Percentiles rank a stretch among this genome's conserved stretches.
Conservation (phyloP, 2,797 vertebrate species). For the Pelobates cultripes region DNA sequence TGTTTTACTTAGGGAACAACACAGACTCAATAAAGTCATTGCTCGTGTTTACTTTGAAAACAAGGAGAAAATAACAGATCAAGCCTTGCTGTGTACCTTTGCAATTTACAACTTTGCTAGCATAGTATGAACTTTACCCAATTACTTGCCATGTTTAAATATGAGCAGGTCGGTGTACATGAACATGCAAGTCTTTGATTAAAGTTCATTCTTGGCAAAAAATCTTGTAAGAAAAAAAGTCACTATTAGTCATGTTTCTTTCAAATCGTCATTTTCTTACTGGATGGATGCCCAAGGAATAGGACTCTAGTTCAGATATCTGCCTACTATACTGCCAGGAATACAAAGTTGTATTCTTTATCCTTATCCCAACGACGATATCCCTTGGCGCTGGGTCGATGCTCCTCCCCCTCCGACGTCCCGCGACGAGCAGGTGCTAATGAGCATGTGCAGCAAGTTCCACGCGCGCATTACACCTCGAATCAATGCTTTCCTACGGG, state of each 20-base stretch:
- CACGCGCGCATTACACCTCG: too few species aligned
- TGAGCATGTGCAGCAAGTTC: too few species aligned
- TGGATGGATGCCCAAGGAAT: conserved; percentile 12
- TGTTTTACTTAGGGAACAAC: conserved; percentile 11
- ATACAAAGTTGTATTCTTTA: too few species aligned
- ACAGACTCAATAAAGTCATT: conserved; percentile 30
- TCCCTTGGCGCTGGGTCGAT: too few species aligned
- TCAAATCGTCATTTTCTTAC: conserved; percentile 16
- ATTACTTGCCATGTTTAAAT: conserved; percentile 37
- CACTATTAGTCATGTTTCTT: conserved; percentile 19
- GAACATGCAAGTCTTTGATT: conserved; percentile 43
- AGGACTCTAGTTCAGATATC: not conserved
- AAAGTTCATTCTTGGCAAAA: conserved; percentile 41
- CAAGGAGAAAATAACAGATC: conserved; percentile 35
- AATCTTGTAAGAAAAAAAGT: conserved; percentile 27
- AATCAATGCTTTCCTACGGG: too few species aligned
- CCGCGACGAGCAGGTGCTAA: too few species aligned
- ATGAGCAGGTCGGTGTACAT: conserved; percentile 33
- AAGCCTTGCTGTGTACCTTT: conserved; percentile 26
- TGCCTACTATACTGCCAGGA: too few species aligned
- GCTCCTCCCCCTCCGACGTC: too few species aligned
- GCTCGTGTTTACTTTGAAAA: conserved; percentile 45
- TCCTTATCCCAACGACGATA: too few species aligned
- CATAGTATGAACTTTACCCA: conserved; percentile 48
- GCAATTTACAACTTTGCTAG: conserved; percentile 49